These are phyloP conservation scores for Pachyrhynchus sulphureomaculatus DNA, from an alignment of 1,140 invertebrate genomes.

Conservation along the genomic window DNA sequence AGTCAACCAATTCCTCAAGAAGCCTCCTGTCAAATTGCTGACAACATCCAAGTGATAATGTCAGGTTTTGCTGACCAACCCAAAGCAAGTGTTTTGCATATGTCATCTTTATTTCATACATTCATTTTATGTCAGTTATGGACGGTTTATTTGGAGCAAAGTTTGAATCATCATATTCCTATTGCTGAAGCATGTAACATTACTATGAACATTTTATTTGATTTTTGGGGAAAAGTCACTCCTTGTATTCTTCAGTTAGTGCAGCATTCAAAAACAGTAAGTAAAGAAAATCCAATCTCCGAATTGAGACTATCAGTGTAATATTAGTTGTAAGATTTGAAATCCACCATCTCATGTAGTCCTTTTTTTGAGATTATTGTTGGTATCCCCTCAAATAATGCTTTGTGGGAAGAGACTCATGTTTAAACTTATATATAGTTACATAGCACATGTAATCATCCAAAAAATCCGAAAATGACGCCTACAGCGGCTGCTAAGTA, in stretches of 20 bases:
- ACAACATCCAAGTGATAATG: slow-evolving; percentile 94
- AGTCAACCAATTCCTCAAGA: slow-evolving; percentile 94
- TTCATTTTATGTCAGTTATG: slow-evolving; percentile 89
- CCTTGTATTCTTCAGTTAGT: slow-evolving; percentile 92
- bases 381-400: no score
- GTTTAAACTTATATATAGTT: no score
- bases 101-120: slow-evolving; percentile 85
- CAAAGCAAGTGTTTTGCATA: slow-evolving; percentile 86
- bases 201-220: slow-evolving; percentile 84
- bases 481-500: no score
- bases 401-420: no score
- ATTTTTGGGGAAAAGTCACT: slow-evolving; percentile 98
- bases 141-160: slow-evolving; percentile 97
- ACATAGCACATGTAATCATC: no score
- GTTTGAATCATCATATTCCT: slow-evolving; percentile 66
- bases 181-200: slow-evolving; percentile 70
- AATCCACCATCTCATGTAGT: no score
- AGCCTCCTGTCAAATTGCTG: slow-evolving; percentile 92
- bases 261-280: slow-evolving; percentile 88
- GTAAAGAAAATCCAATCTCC: no score
- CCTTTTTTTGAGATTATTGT: no score
- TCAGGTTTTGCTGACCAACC: slow-evolving; percentile 96
- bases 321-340: no score
- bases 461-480: no score
- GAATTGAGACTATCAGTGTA: no score